Evolutionary conservation across 2,797 vertebrate species (phyloP).

Genomic region (Pogoniulus pusillus): DNA sequence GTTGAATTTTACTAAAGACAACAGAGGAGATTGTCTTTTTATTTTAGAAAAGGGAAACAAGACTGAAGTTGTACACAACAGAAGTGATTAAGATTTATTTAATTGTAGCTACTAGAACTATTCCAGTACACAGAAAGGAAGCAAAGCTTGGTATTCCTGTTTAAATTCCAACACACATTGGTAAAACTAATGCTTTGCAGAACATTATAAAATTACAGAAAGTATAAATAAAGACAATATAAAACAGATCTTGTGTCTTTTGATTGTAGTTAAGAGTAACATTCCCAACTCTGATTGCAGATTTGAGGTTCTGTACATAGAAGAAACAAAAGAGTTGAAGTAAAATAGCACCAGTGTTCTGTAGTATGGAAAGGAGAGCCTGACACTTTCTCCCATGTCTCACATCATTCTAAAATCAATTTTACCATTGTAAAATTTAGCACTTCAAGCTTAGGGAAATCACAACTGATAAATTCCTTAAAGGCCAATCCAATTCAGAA

Average conservation of each 20-base stretch:
- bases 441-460: background rate
- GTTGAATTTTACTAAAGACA: background rate
- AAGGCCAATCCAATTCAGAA: background rate
- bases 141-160: background rate
- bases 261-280: background rate
- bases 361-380: background rate
- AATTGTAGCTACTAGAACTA: background rate
- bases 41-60: constrained; percentile 8
- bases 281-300: background rate
- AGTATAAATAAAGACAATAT: background rate
- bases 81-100: background rate
- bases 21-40: background rate
- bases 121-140: background rate
- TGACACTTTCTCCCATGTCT: background rate
- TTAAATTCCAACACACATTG: background rate
- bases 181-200: background rate
- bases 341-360: constrained; percentile 43
- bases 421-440: background rate
- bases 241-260: background rate
- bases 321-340: background rate
- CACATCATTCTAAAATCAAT: background rate
- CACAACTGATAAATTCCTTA: background rate
- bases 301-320: background rate
- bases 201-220: background rate
- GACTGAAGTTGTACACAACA: background rate